Base-by-base conservation (phyloP, 2,113 vertebrate species). In the Carettochelys insculpta region DNA sequence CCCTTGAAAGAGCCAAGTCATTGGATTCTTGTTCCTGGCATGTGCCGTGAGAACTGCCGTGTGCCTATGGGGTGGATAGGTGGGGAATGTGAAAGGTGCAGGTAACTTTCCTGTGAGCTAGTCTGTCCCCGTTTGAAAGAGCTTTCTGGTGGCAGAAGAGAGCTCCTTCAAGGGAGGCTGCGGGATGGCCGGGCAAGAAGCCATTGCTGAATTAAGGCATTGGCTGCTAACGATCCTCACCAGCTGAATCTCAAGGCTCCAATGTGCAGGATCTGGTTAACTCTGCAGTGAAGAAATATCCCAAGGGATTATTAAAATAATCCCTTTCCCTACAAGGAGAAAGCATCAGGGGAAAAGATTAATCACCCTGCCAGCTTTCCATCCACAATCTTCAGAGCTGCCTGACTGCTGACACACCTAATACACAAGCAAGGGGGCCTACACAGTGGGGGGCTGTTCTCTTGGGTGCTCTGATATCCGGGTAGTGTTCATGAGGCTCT, bases 121-220 rank as follows among this genome's bases (percentile, higher is more conserved):
- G 38, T 25, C 38, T 54, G 85, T 2, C 77, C 9, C 76, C 85
- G 7, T 25, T 68, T 71, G 34, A 91, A 82, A 92, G 48, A 82
- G 0, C 1, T 0, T 77, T 86, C 80, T 58, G 38, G 54, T 54
- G 54, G 2, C 88, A 90, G 78, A 83, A 86, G 92, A 75, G 43
- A 79, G 61, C 14, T 27, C 58, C 93, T n/a, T n/a, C 91, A 85
- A 34, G 3, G 38, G 8, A 65, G 75, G 38, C 82, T 93, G 90
- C 83, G 89, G 34, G 38, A 29, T 47, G 12, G 45, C 90, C 73
- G 88, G 93, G 94, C 92, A 94, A 6, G 12, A 76, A 86, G 91
- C 95, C 91, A 92, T 92, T 95, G 96, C 94, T 97, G 94, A 97
- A 93, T 95, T 93, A 96, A 86, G 43, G 85, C 91, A 24, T 96